phyloP scores from a whole-genome alignment of 1,140 invertebrate genomes.

The Trichomalopsis sarcophagae region DNA sequence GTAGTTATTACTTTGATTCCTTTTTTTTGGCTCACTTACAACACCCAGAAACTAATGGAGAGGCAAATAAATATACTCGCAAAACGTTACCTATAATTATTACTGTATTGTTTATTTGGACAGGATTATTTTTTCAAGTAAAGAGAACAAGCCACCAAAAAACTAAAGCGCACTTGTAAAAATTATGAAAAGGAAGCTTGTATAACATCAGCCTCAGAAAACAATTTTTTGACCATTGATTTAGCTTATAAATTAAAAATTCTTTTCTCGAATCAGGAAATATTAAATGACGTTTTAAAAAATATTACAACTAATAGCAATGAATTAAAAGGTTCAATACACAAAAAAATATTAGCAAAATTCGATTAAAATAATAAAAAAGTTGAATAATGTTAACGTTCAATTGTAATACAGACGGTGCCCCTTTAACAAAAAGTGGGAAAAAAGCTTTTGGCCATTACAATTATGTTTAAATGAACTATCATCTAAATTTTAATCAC shows the following conservation, averaged over 20 bases:
- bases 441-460: background rate
- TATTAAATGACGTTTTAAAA: background rate
- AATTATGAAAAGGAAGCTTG: background rate
- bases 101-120: no score
- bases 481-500: no score
- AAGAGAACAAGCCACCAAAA: background rate
- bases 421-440: background rate
- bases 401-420: background rate
- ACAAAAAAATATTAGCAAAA: background rate
- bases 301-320: background rate
- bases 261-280: background rate
- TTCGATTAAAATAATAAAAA: background rate
- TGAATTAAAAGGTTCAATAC: background rate
- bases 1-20: no score
- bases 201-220: background rate
- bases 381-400: background rate
- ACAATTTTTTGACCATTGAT: background rate
- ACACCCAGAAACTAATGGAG: no score
- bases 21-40: no score
- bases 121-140: no score
- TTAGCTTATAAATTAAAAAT: background rate
- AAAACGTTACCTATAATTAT: no score
- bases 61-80: no score
- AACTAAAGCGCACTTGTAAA: background rate
- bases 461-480: no score